These are phyloP conservation scores for Trematocara unimaculatum DNA, from an alignment of 2,113 vertebrate species.

Conservation along the genomic window DNA sequence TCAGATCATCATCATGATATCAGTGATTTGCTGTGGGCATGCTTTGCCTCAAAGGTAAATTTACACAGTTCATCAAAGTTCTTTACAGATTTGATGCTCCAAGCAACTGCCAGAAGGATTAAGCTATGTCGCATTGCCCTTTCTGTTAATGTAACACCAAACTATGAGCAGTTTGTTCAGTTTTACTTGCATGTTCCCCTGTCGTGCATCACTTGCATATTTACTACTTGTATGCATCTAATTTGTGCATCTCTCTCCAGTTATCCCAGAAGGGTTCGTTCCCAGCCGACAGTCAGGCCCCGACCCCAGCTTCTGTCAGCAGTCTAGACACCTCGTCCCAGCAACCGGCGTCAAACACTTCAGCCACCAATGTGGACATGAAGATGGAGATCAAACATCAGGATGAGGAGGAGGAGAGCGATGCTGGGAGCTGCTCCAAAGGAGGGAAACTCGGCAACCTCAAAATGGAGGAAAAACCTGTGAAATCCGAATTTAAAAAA, in stretches of 20 bases:
- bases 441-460: slow-evolving; percentile 73
- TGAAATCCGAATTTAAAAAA: slow-evolving; percentile 71
- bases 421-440: slow-evolving; percentile 50
- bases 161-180: not conserved
- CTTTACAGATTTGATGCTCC: not conserved
- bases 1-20: not conserved
- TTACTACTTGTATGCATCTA: not conserved
- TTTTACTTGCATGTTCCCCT: not conserved
- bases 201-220: not conserved
- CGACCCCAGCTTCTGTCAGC: slow-evolving; percentile 90
- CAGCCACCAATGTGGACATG: slow-evolving; percentile 71
- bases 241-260: slow-evolving; percentile 51
- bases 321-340: slow-evolving; percentile 87
- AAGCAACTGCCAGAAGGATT: not conserved
- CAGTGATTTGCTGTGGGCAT: not conserved
- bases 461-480: slow-evolving; percentile 81
- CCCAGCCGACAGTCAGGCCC: slow-evolving; percentile 82
- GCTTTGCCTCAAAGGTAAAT: not conserved
- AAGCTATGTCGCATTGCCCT: not conserved
- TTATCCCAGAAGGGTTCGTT: slow-evolving; percentile 88
- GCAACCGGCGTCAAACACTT: slow-evolving; percentile 78
- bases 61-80: not conserved
- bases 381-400: slow-evolving; percentile 87
- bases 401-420: slow-evolving; percentile 75
- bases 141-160: not conserved